Conservation (phyloP, 1,140 invertebrate species). For the Brachionus asplanchnoidis region DNA sequence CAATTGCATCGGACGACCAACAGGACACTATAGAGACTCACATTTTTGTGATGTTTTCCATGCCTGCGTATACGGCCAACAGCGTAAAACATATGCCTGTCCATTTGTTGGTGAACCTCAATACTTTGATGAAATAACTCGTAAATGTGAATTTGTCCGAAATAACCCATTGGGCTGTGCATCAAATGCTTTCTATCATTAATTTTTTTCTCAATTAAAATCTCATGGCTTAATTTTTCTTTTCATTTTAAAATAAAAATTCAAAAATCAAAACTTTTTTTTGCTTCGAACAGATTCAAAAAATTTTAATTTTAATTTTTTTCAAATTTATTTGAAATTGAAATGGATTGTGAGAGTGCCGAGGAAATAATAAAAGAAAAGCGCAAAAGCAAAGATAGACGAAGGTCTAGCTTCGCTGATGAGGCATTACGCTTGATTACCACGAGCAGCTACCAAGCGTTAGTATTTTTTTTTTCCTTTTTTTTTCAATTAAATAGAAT, state of each 20-base stretch:
- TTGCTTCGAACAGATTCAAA: neutral
- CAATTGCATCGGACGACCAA: neutral
- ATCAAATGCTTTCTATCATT: constrained; percentile 26
- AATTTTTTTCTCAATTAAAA: neutral
- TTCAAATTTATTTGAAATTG: neutral
- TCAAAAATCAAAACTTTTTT: neutral
- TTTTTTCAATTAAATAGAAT: neutral
- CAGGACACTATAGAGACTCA: constrained; percentile 14
- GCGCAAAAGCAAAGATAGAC: constrained; percentile 13
- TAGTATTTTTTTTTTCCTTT: neutral
- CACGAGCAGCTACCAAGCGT: neutral
- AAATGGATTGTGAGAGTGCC: neutral
- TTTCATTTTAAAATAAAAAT: neutral
- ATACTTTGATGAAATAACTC: constrained; percentile 38
- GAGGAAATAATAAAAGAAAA: neutral
- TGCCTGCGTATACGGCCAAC: constrained; percentile 21
- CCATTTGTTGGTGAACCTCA: constrained; percentile 18
- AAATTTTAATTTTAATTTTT: neutral
- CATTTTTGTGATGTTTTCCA: constrained; percentile 41
- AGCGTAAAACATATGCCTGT: constrained; percentile 12
- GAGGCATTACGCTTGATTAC: neutral
- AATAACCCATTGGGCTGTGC: constrained; percentile 28
- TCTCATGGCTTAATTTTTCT: neutral
- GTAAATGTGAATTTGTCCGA: constrained; percentile 26
- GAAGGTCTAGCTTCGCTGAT: neutral